A percentile compares a stretch with the other conserved stretches of the same genome.
Conservation (phyloP, 1,140 invertebrate genomes). For the Gryon sp. region DNA sequence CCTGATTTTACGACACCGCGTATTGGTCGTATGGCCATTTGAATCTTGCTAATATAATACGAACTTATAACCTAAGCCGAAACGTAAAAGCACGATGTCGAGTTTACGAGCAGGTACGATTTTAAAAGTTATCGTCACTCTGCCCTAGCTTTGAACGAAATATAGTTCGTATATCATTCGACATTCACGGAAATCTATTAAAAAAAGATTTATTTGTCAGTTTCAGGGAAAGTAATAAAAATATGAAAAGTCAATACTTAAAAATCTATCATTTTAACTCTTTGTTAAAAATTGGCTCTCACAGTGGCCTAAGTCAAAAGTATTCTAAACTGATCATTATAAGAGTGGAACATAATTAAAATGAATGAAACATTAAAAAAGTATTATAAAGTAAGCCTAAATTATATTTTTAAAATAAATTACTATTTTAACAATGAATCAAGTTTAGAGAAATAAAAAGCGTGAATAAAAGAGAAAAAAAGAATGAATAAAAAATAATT, state of each 20-base stretch:
- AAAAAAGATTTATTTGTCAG: constrained; percentile 57
- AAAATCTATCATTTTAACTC: too few relatives aligned
- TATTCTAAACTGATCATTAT: too few relatives aligned
- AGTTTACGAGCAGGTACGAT: constrained; percentile 77
- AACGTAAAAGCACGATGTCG: constrained; percentile 75
- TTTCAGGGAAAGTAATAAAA: constrained; percentile 48
- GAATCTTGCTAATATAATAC: constrained; percentile 78
- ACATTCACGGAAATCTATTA: constrained; percentile 63
- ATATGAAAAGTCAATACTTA: constrained; percentile 23
- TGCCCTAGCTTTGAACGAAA: constrained; percentile 74
- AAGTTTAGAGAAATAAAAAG: too few relatives aligned
- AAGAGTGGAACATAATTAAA: too few relatives aligned
- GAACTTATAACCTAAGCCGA: constrained; percentile 78
- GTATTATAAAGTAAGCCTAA: too few relatives aligned
- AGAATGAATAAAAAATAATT: too few relatives aligned
- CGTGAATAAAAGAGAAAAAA: too few relatives aligned
- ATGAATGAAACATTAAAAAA: too few relatives aligned
- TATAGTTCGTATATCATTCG: constrained; percentile 68
- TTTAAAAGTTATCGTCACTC: constrained; percentile 78
- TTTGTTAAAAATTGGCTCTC: too few relatives aligned
- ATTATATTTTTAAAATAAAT: too few relatives aligned
- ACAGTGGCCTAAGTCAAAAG: too few relatives aligned
- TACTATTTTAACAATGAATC: too few relatives aligned
- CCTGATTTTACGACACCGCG: constrained; percentile 76
- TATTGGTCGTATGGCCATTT: constrained; percentile 73